Evolutionary conservation across 2,888 invertebrate genomes (phyloP), one percentile per base, ranked within the genome.

Genomic region (Drosophila meridionalis): DNA sequence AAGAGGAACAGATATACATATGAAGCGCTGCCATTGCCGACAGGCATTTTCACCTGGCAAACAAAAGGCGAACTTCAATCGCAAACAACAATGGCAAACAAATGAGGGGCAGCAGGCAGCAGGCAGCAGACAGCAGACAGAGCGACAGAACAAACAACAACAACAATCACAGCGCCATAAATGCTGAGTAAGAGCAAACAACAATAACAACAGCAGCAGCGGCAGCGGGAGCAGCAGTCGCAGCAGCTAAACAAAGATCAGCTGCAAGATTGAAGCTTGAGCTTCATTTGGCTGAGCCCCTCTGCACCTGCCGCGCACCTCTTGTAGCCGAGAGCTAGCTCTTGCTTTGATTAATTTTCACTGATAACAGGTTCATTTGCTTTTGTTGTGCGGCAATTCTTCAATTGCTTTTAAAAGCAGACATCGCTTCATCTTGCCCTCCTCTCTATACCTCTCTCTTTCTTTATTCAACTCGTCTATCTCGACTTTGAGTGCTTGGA

Each of bases 341-440:
- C 45, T 45, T 30, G 80, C 73, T 79, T 78, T 90, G 87, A 88
- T 88, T 90, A 90, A 88, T 90, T 88, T 88, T 72, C 40, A 80
- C 89, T 90, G 87, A 88, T 88, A 88, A 90, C 89, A 88, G 90
- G 82, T 88, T 90, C 89, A 88, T 88, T 90, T 88, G 90, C 90
- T 84, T 90, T 90, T 87, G 89, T 88, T 86, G 69, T 74, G 76
- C 78, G 76, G 79, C 82, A 76, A 77, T 79, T 82, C 76, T 77
- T 80, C 90, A 90, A 77, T 79, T 86, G 77, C 85, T 87, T 78
- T 75, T 69, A 75, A 71, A 71, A 62, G 56, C 43, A 42, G 26
- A 38, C 30, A 34, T 40, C 8, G 26, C 45, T 30, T 28, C 20
- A 1, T 32, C 28, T 52, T 20, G 14, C 32, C 30, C 11, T 14